Evolutionary conservation across 2,888 invertebrate genomes (phyloP), one percentile per base, ranked within the genome.

Genomic region (Exocentrus adspersus): DNA sequence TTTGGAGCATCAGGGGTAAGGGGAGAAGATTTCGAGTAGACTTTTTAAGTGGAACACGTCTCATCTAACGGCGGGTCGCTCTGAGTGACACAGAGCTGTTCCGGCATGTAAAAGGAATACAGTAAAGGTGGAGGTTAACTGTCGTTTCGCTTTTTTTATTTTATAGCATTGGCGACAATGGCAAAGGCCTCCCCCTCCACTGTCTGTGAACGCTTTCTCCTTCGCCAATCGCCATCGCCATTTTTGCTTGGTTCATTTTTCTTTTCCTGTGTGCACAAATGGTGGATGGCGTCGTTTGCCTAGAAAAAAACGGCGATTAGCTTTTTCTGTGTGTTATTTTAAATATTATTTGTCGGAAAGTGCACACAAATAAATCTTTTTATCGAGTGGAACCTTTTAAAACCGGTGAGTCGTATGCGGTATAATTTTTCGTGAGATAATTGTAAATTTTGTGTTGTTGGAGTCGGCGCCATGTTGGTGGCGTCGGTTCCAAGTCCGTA

Each of bases 401-500:
- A 48, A 14, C 64, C 72, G 70, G 74, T 72, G 60, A 69, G 67
- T 60, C 12, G 43, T 32, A 6, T 9, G 24, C 12, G 21, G 7
- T 17, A 1, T 16, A 16, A 14, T 46, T 28, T 60, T 45, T 52
- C 4, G 7, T 7, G 16, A 32, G 10, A 51, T 48, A 28, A 17
- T 48, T 9, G 16, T n/a, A 43, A 46, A 53, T 41, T 46, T 17
- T 14, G 1, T 16, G 14, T 21, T 28, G 16, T 19, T 2, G 2
- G 10, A 19, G n/a, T 9, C 46, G 2, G 1, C 20, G 48, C 32
- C 30, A 51, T 70, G 64, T 73, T 77, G 45, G 69, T 69, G 76
- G 76, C 77, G 76, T 72, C 71, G 59, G 48, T 63, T 42, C 46
- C 14, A 20, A 14, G 30, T 57, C 56, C 46, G 57, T 46, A 20